Evolutionary conservation across 1,140 invertebrate genomes (phyloP).

Genomic region (Callitettix versicolor): DNA sequence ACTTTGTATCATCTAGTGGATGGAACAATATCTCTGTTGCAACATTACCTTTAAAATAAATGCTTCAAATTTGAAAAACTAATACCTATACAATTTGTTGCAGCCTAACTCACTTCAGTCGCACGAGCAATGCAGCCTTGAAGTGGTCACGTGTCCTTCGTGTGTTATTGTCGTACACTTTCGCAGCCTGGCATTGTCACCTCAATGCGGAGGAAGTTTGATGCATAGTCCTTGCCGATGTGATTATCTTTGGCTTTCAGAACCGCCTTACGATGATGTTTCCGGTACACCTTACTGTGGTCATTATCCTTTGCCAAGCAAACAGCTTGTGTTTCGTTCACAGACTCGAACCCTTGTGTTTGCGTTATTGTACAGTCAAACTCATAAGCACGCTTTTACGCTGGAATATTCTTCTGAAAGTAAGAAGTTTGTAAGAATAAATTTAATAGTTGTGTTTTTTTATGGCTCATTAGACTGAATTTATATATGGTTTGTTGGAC

Average conservation of each 20-base stretch:
- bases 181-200: constrained; percentile 36
- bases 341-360: constrained; percentile 49
- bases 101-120: constrained; percentile 3
- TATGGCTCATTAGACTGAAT: no score
- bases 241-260: constrained; percentile 56
- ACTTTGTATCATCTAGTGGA: no score
- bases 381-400: constrained; percentile 51
- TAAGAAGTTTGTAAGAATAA: constrained; percentile 32
- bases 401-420: constrained; percentile 53
- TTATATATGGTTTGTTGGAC: no score
- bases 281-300: constrained; percentile 51
- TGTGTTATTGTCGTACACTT: constrained; percentile 54
- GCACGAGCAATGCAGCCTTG: constrained; percentile 49
- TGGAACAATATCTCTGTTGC: no score
- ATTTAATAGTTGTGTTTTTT: no score
- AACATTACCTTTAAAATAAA: no score
- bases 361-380: constrained; percentile 47
- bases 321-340: constrained; percentile 42
- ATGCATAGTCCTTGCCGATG: constrained; percentile 37
- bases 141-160: constrained; percentile 57
- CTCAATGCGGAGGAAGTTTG: constrained; percentile 29
- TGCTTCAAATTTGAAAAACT: no score
- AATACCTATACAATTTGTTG: not conserved
- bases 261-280: constrained; percentile 53
- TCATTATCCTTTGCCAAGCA: constrained; percentile 34